Evolutionary conservation across 2,113 vertebrate species (phyloP).

Genomic region (Chinchilla lanigera): DNA sequence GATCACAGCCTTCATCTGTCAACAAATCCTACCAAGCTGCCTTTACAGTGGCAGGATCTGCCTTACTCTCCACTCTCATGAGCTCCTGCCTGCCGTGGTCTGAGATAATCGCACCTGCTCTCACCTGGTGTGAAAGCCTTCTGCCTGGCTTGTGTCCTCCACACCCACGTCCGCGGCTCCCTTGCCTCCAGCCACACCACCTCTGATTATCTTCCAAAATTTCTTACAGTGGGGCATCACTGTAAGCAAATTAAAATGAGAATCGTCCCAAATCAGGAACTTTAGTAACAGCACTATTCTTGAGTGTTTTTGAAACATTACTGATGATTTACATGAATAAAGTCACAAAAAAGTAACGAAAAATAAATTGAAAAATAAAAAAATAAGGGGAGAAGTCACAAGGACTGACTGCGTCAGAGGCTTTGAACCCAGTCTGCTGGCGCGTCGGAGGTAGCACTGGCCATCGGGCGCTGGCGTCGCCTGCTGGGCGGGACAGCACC

Average conservation of each 20-base stretch:
- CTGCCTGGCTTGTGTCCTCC: not conserved
- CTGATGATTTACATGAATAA: not conserved
- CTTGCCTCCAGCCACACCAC: not conserved
- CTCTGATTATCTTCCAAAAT: not conserved
- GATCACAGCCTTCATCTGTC: not conserved
- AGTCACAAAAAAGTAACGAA: not conserved
- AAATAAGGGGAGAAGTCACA: not conserved
- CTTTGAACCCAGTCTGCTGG: not conserved
- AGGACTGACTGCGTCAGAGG: not conserved
- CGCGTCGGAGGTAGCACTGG: not conserved
- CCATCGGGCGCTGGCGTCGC: not conserved
- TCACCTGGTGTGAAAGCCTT: not conserved
- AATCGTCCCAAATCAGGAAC: not conserved
- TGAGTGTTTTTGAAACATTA: not conserved
- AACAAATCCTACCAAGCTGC: not conserved
- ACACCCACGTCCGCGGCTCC: not conserved
- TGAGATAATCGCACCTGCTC: not conserved
- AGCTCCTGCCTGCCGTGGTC: not conserved
- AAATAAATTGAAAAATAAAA: not conserved
- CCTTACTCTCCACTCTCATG: not conserved
- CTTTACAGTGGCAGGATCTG: not conserved
- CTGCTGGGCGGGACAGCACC: not conserved
- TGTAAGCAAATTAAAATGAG: slow-evolving; percentile 43
- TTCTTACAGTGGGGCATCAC: not conserved
- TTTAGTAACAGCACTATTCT: not conserved